These are phyloP conservation scores for Falco punctatus DNA, from an alignment of 2,113 vertebrate genomes.

Conservation along the genomic window DNA sequence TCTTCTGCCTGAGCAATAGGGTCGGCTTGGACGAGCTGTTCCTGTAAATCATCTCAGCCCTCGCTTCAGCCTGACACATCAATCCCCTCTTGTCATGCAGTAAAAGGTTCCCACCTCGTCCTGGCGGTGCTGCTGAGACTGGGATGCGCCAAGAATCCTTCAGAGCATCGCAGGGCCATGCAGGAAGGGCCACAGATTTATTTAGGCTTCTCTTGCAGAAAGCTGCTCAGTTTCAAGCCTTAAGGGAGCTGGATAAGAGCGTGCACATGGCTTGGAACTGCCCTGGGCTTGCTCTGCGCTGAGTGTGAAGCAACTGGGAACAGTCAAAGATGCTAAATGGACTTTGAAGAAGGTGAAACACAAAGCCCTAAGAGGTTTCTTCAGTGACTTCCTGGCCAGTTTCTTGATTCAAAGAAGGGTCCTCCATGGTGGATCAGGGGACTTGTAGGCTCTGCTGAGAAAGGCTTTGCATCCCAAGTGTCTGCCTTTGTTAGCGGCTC, in stretches of 20 bases:
- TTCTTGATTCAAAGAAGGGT: not conserved
- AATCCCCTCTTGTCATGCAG: not conserved
- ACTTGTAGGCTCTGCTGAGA: not conserved
- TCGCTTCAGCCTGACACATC: slow-evolving; percentile 45
- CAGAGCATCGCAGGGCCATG: not conserved
- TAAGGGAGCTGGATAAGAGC: not conserved
- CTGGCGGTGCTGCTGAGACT: not conserved
- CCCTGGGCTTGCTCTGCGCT: not conserved
- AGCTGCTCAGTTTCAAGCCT: not conserved
- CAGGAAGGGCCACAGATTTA: not conserved
- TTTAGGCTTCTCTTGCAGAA: not conserved
- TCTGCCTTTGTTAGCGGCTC: not conserved
- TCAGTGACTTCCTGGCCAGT: not conserved
- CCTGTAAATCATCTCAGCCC: slow-evolving; percentile 46
- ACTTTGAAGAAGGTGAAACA: not conserved
- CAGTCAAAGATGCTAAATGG: not conserved
- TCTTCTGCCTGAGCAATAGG: slow-evolving; percentile 47
- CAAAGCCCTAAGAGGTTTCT: not conserved
- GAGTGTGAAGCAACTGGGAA: not conserved
- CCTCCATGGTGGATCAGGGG: not conserved
- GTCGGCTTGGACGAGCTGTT: not conserved
- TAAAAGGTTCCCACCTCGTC: slow-evolving; percentile 36
- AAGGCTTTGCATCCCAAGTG: rapidly evolving
- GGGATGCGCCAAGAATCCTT: slow-evolving; percentile 20
- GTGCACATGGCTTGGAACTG: not conserved